Evolutionary conservation across 2,888 invertebrate species (phyloP), one percentile per base, ranked within the genome.

Genomic region (Strigamia transsilvanica): DNA sequence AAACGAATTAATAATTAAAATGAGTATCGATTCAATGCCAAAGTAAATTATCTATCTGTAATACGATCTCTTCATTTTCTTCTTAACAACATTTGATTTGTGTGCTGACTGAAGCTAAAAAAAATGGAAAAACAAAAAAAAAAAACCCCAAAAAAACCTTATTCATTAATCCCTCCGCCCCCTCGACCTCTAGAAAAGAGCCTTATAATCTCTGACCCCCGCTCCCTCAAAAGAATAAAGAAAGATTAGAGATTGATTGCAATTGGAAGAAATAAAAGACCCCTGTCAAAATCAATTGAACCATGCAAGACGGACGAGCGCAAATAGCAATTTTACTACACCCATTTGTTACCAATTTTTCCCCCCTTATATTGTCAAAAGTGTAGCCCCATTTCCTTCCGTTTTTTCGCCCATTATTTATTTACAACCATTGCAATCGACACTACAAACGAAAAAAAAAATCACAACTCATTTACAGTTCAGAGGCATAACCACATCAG

Each of bases 291-390:
- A 46, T 46, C 46, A 13, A 46, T 46, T 46, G 46, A 46, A 46
- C 46, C 46, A 46, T 46, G 46, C 46, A 46, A 46, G 46, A 46
- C 46, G 12, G 15, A 46, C 46, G 46, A 46, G 46, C 46, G 15
- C 46, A 46, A 46, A 46, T 46, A 46, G 46, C 46, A 46, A 46
- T 46, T 46, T 46, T 46, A 46, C 46, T 46, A 46, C 46, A 15
- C 46, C 15, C 46, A 46, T 46, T 46, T 46, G 46, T 46, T 46
- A 46, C n/a, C 46, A 46, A 15, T 46, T 46, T 46, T 38, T 38
- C 38, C 38, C 38, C 13, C 15, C 15, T 46, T 12, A 15, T 46
- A 46, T 46, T 13, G n/a, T 13, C n/a, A 15, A 4, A 46, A n/a
- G 3, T 15, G 13, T 46, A 46, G 5, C 46, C 15, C n/a, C 15